Evolutionary conservation across 2,888 invertebrate species (phyloP).

Genomic region (Agrotis clavis): DNA sequence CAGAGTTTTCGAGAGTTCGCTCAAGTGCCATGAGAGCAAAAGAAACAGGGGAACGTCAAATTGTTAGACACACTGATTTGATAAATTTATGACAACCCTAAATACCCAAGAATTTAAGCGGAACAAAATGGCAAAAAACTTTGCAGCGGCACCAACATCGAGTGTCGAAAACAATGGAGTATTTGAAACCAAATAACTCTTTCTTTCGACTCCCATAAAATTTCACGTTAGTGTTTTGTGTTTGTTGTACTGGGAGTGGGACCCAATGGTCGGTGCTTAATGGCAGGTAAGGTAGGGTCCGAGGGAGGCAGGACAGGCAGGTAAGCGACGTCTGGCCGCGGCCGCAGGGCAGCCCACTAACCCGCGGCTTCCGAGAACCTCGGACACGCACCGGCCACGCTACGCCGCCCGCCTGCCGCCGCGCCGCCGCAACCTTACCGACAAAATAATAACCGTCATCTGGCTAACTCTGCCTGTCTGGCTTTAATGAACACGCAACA

Average conservation of each 20-base stretch:
- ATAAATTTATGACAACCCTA: conserved; percentile 37
- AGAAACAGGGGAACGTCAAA: conserved; percentile 60
- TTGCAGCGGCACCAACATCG: conserved; percentile 8
- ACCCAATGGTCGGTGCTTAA: conserved; percentile 69
- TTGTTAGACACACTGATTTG: conserved; percentile 48
- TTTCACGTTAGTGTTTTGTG: conserved; percentile 68
- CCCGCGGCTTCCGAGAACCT: conserved; percentile 78
- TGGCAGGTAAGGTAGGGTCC: conserved; percentile 72
- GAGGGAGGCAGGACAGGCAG: conserved; percentile 74
- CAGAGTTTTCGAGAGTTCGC: conserved; percentile 69
- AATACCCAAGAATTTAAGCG: conserved; percentile 25
- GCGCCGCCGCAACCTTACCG: conserved; percentile 55
- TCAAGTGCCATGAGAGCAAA: conserved; percentile 61
- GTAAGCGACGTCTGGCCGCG: conserved; percentile 55
- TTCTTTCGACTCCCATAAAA: conserved; percentile 69
- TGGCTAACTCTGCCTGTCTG: conserved; percentile 19
- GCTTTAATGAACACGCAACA: conserved; percentile 66
- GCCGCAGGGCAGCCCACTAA: conserved; percentile 74
- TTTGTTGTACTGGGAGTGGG: conserved; percentile 65
- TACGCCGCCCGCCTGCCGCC: conserved; percentile 29
- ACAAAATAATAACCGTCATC: conserved; percentile 66
- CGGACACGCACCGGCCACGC: conserved; percentile 54
- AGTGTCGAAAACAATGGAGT: conserved; percentile 63
- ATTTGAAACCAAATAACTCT: conserved; percentile 62
- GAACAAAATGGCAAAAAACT: conserved; percentile 24